Conservation (phyloP, 2,113 vertebrate species). For the Vidua macroura region DNA sequence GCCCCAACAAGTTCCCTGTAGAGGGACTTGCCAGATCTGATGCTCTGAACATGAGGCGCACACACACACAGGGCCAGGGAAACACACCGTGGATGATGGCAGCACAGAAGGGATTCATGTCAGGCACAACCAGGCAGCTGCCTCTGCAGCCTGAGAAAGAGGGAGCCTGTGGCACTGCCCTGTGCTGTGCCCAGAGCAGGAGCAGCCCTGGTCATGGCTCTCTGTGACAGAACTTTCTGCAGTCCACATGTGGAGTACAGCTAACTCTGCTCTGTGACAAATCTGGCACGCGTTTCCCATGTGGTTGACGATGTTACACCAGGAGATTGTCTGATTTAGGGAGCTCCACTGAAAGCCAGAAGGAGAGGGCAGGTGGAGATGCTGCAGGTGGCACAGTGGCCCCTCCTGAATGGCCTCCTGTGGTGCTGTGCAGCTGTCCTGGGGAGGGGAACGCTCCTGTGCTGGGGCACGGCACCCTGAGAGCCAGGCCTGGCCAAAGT, state of each 20-base stretch:
- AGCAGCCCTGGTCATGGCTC: background rate
- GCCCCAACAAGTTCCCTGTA: background rate
- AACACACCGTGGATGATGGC: background rate
- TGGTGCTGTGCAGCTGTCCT: rapidly evolving
- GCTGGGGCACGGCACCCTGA: background rate
- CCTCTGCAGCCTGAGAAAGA: background rate
- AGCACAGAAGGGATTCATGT: background rate
- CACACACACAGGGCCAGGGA: background rate
- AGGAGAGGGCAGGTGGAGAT: background rate
- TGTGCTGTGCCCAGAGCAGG: background rate
- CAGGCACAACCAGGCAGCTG: background rate
- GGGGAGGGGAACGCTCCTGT: background rate
- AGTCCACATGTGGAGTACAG: rapidly evolving
- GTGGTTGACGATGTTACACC: rapidly evolving
- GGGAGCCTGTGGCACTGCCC: background rate
- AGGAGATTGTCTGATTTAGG: background rate
- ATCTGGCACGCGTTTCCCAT: rapidly evolving
- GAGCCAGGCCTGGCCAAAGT: background rate
- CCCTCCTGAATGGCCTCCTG: background rate
- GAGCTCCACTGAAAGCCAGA: background rate
- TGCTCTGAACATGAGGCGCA: background rate
- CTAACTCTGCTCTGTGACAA: background rate
- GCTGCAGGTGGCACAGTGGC: background rate
- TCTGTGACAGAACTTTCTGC: background rate
- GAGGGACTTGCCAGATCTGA: background rate